phyloP scores from a whole-genome alignment of 2,113 vertebrate genomes.

The western clawed frog (Xenopus tropicalis) region UCB_Xtro_10.0 CM004450.2:64090501-64091000 shows the following conservation, averaged over 20 bases:
- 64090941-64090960: too few relatives aligned
- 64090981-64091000: too few relatives aligned
- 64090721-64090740: not conserved
- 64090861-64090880: too few relatives aligned
- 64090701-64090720: not conserved
- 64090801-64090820: too few relatives aligned
- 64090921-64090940: too few relatives aligned
- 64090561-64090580: slow-evolving; percentile 13
- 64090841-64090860: too few relatives aligned
- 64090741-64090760: not conserved
- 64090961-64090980: too few relatives aligned
- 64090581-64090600: slow-evolving; percentile 1
- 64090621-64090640: not conserved
- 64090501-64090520: too few relatives aligned
- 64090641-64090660: slow-evolving; percentile 1
- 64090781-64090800: not conserved
- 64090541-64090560: not conserved
- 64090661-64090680: not conserved
- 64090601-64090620: not conserved
- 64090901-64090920: too few relatives aligned
- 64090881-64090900: too few relatives aligned
- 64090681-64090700: not conserved
- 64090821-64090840: too few relatives aligned
- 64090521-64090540: not conserved
- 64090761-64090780: not conserved